Base-by-base conservation (phyloP, 2,888 invertebrate genomes). In the Caenorhabditis sp. region DNA sequence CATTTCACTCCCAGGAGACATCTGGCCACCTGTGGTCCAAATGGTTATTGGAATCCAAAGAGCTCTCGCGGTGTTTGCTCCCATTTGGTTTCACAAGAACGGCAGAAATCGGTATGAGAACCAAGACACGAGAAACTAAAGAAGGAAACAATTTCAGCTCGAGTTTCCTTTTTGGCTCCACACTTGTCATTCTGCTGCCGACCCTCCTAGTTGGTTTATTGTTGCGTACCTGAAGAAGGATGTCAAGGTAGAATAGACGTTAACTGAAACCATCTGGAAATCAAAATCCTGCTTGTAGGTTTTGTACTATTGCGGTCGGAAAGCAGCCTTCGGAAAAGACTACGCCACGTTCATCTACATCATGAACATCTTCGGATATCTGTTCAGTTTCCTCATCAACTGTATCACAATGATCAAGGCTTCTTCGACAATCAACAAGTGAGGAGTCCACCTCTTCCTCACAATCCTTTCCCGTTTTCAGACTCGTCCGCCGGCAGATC, bases 271-370 rank as follows among this genome's bases (percentile, higher is more conserved):
- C n/a, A n/a, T n/a, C n/a, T n/a, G n/a, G n/a, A n/a, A n/a, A n/a
- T n/a, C n/a, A n/a, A n/a, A n/a, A n/a, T n/a, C n/a, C n/a, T n/a
- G 8, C 1, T 39, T 73, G 15, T 27, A 78, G 78, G 78, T 63
- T 0, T 52, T 55, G 15, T 84, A 84, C 56, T 84, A 77, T 46
- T 84, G 84, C 43, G 84, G 84, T 9, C 26, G 84, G 50, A 84
- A 84, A 55, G 84, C 83, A 3, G 81, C 84, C 1, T 84, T 84
- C 48, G 78, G 82, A 15, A 78, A 61, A 26, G 63, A 65, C 26
- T 82, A 78, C 43, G 79, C 78, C 6, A 66, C 66, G n/a, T 80
- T 76, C 43, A 80, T 82, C 15, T 82, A 82, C 58, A 48, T 68
- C 15, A 72, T 72, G 24, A 82, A 82, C 61, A 73, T 82, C 11